Evolutionary conservation across 2,888 invertebrate species (phyloP), one percentile per base, ranked within the genome.

Genomic region (Torymus tubicola): DNA sequence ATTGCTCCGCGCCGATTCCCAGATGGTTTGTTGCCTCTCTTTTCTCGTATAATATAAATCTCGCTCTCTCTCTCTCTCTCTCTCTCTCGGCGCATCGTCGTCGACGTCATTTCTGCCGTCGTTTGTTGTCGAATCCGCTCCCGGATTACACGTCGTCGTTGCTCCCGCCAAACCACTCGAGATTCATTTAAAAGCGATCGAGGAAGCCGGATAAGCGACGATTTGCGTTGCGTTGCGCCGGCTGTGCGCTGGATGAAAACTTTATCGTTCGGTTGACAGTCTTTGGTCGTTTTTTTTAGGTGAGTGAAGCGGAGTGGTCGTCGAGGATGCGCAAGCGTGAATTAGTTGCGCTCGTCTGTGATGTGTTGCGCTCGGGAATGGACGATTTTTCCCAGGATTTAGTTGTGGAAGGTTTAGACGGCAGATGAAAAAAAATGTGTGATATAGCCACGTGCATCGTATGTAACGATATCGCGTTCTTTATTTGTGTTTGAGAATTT

Each of bases 171-270:
- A 80, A 74, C 65, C 80, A 71, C 80, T 75, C 74, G 80, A 80
- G 80, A 80, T 75, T 75, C 74, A 75, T 75, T 80, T 80, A 71
- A 80, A 80, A 75, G 70, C 75, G 75, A 75, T 80, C 53, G 64
- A 75, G 64, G 61, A 74, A 75, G 68, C 68, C 78, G 68, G 72
- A 78, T 68, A 74, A 79, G 73, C 67, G 74, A 63, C 73, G 74
- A 80, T 76, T 68, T 71, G 73, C 16, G 24, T 55, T 64, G 16
- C 5, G 8, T 14, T 8, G 63, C 21, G 2, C 42, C 55, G n/a
- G 31, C 21, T 50, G 57, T 4, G 2, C 57, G 0, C 13, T 31
- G 52, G 16, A 77, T 77, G 77, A 77, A 64, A 76, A 77, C 16
- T 57, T 67, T 63, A 70, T 76, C 58, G 75, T 53, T 58, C n/a